These are phyloP conservation scores for Setophaga coronata DNA, from an alignment of 2,113 vertebrate genomes.

Conservation along the genomic window DNA sequence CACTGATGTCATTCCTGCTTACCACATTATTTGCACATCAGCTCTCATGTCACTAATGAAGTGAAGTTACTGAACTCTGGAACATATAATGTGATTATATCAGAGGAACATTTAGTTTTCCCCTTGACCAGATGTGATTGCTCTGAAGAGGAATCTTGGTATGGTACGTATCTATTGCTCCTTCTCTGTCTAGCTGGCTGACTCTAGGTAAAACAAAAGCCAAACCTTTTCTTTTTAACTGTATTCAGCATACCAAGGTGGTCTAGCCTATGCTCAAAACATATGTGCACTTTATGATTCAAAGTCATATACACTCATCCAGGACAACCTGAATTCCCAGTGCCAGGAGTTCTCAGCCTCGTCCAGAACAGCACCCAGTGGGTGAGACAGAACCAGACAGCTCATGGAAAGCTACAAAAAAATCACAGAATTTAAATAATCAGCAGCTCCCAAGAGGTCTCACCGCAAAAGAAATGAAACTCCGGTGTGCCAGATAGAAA, in stretches of 20 bases:
- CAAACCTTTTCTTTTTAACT: neutral
- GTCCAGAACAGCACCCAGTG: neutral
- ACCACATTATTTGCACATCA: neutral
- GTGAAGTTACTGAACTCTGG: slow-evolving; percentile 1
- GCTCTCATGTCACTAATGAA: neutral
- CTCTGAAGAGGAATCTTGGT: neutral
- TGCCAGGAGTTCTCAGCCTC: neutral
- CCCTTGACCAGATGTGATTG: neutral
- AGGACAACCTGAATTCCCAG: neutral
- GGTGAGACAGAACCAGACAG: neutral
- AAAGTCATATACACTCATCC: neutral
- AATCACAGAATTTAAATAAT: neutral
- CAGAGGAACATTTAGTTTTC: neutral
- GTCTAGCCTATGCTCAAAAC: neutral
- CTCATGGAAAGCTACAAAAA: neutral
- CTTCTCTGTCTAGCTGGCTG: neutral
- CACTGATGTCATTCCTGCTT: neutral
- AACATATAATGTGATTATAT: neutral
- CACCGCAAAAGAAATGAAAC: neutral
- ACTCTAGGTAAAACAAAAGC: neutral
- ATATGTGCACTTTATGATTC: neutral
- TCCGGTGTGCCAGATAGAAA: rapidly evolving
- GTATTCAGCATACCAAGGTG: neutral
- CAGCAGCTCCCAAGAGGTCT: neutral
- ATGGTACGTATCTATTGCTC: neutral